Base-by-base conservation (phyloP, 2,113 vertebrate genomes). In the Stegastes partitus region DNA sequence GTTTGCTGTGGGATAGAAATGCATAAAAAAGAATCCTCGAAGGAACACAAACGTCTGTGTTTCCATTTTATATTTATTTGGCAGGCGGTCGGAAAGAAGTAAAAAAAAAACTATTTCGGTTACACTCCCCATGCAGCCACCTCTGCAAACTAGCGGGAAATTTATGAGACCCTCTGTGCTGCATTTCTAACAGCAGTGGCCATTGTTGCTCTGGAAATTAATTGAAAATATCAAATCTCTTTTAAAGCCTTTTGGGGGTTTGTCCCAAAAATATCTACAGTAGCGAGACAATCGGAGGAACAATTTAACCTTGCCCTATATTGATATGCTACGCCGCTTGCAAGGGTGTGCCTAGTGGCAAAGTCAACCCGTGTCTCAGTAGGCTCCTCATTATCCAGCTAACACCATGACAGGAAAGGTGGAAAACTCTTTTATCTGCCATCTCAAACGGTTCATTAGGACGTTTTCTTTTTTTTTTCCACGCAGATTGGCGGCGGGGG, bases 271-370 rank as follows among this genome's bases (percentile, higher is more conserved):
- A 85, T 87, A 91, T 81, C 89, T 77, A 67, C 77, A 77, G 68
- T 54, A 79, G 61, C 74, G 10, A 86, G 77, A 92, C 68, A 89
- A 82, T 79, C 49, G 75, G 82, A 81, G 81, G 78, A 87, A 84
- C 68, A 57, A 15, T 93, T 93, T 93, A 92, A 93, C 93, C 92
- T 92, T 93, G 92, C 82, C 79, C 87, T 88, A 90, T 86, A 89
- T 92, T 91, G 85, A 91, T 93, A 91, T 84, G 68, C 81, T 37
- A 42, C 1, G 6, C 74, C 21, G 51, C 77, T 71, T 65, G 54
- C 55, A 54, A 81, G 89, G 78, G 74, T 77, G 78, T 90, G 91
- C 91, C 93, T 81, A n/a, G 11, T 89, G 91, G 93, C 93, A 93
- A 93, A 92, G 93, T 93, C 92, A 91, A 70, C 68, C 28, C 10